A percentile compares a stretch with the other conserved stretches of the same genome.
phyloP scores from a whole-genome alignment of 2,113 vertebrate species.

The Ammodytes marinus region DNA sequence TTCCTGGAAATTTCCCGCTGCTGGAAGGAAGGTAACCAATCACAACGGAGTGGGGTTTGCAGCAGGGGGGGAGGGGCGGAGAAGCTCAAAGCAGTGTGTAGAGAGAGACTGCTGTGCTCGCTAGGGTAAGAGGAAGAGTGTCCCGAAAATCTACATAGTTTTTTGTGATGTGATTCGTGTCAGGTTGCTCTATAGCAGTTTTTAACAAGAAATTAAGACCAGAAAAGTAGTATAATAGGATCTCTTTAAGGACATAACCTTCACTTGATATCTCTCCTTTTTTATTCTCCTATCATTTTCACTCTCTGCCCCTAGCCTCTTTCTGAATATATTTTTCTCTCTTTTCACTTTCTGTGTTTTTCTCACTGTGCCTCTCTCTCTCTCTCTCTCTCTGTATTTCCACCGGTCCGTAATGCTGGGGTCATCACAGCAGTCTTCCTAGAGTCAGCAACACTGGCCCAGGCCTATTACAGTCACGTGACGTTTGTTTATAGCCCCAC shows the following conservation, averaged over 20 bases:
- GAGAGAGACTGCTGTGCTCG: too few species aligned
- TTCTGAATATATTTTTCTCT: not conserved
- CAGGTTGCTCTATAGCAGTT: too few species aligned
- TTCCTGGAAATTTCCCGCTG: too few species aligned
- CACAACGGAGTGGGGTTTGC: too few species aligned
- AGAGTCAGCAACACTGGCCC: constrained; percentile 70
- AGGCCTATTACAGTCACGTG: constrained; percentile 61
- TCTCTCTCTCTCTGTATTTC: not conserved
- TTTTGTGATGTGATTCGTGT: too few species aligned
- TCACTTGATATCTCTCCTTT: constrained; percentile 2
- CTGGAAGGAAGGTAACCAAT: too few species aligned
- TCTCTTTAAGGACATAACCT: constrained; percentile 14
- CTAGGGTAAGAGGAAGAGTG: too few species aligned
- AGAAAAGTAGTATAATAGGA: too few species aligned
- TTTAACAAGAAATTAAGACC: too few species aligned
- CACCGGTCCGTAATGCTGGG: constrained; percentile 49
- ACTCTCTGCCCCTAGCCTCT: not conserved
- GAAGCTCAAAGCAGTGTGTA: too few species aligned
- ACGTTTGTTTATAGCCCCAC: constrained; percentile 70
- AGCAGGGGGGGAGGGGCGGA: too few species aligned
- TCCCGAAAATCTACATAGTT: too few species aligned
- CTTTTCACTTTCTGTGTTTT: not conserved
- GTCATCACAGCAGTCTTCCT: constrained; percentile 65
- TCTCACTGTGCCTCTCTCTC: constrained; percentile 11
- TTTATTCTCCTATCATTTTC: not conserved